phyloP scores from a whole-genome alignment of 1,140 invertebrate genomes.

The Mizuhopecten yessoensis region DNA sequence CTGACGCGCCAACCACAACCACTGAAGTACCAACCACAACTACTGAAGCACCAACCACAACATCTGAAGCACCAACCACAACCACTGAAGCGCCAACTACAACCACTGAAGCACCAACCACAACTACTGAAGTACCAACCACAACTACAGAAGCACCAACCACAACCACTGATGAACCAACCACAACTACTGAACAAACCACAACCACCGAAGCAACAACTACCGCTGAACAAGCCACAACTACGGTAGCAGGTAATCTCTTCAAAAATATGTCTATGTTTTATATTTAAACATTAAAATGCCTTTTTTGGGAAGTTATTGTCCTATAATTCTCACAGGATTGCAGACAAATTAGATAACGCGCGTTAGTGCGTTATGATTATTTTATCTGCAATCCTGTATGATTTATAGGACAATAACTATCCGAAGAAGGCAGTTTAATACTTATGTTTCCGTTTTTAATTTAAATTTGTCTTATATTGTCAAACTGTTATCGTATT shows the following conservation, averaged over 20 bases:
- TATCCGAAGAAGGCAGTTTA: too few relatives aligned
- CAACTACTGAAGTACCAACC: background rate
- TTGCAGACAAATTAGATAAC: too few relatives aligned
- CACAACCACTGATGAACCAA: background rate
- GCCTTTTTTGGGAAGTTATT: too few relatives aligned
- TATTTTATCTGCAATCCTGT: too few relatives aligned
- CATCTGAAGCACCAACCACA: background rate
- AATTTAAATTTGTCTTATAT: too few relatives aligned
- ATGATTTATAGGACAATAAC: too few relatives aligned
- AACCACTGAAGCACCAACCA: background rate
- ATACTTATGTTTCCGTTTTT: too few relatives aligned
- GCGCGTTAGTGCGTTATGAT: too few relatives aligned
- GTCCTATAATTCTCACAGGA: too few relatives aligned
- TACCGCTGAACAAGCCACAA: background rate
- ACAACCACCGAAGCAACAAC: background rate
- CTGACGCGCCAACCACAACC: background rate
- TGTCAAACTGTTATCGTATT: too few relatives aligned
- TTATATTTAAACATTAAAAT: too few relatives aligned
- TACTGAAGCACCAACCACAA: background rate
- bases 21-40: background rate
- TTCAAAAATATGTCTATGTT: too few relatives aligned
- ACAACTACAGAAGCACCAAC: background rate
- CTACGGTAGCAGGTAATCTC: background rate
- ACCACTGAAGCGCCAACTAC: background rate
- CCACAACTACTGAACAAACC: background rate